Evolutionary conservation across 1,140 invertebrate species (phyloP).

Genomic region (Orussus abietinus): DNA sequence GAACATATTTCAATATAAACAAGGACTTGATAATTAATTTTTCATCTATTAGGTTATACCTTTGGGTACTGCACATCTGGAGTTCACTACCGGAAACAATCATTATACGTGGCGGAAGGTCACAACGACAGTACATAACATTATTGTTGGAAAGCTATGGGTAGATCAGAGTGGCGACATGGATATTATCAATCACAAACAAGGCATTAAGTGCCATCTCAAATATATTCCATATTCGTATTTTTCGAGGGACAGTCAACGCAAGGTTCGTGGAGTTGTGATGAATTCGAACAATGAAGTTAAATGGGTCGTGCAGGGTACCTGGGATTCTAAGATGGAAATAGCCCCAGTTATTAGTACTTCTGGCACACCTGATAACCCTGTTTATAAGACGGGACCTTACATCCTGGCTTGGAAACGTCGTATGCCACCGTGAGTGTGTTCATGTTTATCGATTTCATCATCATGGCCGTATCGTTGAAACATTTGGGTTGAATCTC

Average conservation of each 20-base stretch:
- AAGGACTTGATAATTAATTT: neutral
- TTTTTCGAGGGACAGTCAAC: conserved; percentile 90
- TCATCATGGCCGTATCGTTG: too few species aligned
- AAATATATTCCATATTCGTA: conserved; percentile 98
- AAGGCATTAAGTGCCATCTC: conserved; percentile 90
- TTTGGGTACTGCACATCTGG: conserved; percentile 79
- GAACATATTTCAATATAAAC: too few species aligned
- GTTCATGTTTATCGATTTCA: too few species aligned
- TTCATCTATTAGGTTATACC: conserved; percentile 70
- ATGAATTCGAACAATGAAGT: conserved; percentile 67
- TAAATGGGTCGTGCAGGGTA: conserved; percentile 83
- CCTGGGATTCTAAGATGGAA: conserved; percentile 95
- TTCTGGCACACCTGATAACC: conserved; percentile 70
- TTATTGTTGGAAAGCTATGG: conserved; percentile 99
- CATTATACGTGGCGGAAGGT: conserved; percentile 98
- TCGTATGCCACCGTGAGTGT: conserved; percentile 67
- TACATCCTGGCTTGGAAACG: conserved; percentile 84
- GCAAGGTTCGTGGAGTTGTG: conserved; percentile 79
- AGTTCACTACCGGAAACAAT: conserved; percentile 70
- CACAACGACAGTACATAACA: conserved; percentile 98
- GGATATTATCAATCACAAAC: conserved; percentile 88
- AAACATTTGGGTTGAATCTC: too few species aligned
- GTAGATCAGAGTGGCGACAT: conserved; percentile 99
- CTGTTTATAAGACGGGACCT: conserved; percentile 86
- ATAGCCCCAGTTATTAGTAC: conserved; percentile 83